Evolutionary conservation across 2,797 vertebrate species (phyloP).

Genomic region (Myotis pilosus): DNA sequence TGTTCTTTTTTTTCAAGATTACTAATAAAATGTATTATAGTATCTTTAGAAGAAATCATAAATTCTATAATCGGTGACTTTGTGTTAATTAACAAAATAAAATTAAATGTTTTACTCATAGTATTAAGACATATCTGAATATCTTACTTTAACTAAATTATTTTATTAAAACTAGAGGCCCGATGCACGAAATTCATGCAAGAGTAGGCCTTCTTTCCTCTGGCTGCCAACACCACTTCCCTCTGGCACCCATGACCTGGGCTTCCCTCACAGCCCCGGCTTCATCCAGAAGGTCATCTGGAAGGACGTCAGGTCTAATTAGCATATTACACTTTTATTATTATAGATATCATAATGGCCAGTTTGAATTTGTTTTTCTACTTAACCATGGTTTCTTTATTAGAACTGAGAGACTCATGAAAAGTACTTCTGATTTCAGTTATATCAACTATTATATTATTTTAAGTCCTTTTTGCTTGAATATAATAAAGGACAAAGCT

Average conservation of each 20-base stretch:
- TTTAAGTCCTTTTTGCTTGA: neutral
- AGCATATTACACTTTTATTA: too few species aligned
- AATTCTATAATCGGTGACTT: neutral
- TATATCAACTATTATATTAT: neutral
- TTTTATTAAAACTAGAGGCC: neutral
- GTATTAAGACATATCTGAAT: neutral
- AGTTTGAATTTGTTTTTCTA: constrained; percentile 13
- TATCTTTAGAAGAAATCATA: neutral
- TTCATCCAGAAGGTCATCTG: accelerated
- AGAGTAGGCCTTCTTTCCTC: too few species aligned
- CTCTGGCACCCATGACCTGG: too few species aligned
- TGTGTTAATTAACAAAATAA: neutral
- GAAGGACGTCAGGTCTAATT: too few species aligned
- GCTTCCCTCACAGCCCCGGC: too few species aligned
- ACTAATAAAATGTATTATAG: neutral
- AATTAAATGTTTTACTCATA: neutral
- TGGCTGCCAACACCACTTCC: too few species aligned
- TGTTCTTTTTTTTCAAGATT: neutral
- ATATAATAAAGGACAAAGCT: neutral
- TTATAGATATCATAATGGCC: neutral
- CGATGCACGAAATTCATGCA: too few species aligned
- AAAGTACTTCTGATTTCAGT: neutral
- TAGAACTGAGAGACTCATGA: neutral
- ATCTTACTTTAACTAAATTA: neutral
- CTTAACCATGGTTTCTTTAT: neutral